Conservation (phyloP, 2,888 invertebrate species). For the Nebria brevicollis region DNA sequence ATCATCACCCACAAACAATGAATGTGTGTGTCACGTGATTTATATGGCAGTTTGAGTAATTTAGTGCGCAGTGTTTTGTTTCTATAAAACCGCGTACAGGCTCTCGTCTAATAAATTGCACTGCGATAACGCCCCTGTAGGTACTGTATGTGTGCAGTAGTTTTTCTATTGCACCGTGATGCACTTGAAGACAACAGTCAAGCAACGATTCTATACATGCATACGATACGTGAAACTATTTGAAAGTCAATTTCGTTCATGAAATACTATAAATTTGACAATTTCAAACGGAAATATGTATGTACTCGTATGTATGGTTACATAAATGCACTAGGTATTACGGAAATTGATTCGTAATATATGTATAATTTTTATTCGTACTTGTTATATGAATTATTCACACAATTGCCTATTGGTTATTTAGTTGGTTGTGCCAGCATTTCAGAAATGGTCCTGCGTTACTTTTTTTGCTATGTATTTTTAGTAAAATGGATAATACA, state of each 20-base stretch:
- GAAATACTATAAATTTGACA: neutral
- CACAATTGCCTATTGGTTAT: too few species aligned
- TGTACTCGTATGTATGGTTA: neutral
- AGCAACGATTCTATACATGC: neutral
- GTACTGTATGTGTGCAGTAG: neutral
- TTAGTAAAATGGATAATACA: too few species aligned
- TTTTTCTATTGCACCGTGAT: neutral
- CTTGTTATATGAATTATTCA: too few species aligned
- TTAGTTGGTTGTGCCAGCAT: too few species aligned
- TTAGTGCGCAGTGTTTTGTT: neutral
- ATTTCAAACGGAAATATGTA: neutral
- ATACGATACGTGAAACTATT: neutral
- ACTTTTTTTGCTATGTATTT: too few species aligned
- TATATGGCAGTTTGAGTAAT: neutral
- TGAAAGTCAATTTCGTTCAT: neutral
- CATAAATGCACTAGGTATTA: neutral
- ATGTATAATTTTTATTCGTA: slow-evolving; percentile 12
- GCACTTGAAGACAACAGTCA: neutral
- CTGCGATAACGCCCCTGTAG: neutral
- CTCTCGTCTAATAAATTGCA: neutral
- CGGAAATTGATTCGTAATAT: slow-evolving; percentile 39
- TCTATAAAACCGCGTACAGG: neutral
- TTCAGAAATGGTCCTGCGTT: too few species aligned
- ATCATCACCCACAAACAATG: neutral
- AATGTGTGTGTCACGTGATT: neutral